Percentiles rank a stretch among this genome's conserved stretches.
Evolutionary conservation across 2,113 vertebrate genomes (phyloP).

Genomic region (Amphiprion ocellaris): DNA sequence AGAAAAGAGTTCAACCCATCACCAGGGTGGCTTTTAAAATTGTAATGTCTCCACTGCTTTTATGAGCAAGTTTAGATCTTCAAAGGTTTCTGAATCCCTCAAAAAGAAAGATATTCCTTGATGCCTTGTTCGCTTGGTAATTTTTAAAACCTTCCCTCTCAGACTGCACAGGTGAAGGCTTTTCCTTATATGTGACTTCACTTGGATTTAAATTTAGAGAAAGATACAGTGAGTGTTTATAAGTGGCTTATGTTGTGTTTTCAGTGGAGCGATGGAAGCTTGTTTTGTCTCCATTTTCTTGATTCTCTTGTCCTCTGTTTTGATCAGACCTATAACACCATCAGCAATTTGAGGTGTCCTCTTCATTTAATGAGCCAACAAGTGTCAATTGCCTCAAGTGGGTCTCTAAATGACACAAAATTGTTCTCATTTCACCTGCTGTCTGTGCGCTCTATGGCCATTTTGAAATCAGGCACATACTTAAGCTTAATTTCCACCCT

Average conservation of each 20-base stretch:
- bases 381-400: conserved; percentile 63
- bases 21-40: conserved; percentile 54
- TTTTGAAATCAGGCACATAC: conserved; percentile 63
- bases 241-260: conserved; percentile 11
- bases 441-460: conserved; percentile 5
- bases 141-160: background rate
- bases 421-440: conserved; percentile 54
- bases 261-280: background rate
- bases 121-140: background rate
- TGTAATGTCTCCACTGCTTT: conserved; percentile 38
- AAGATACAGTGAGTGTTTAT: background rate
- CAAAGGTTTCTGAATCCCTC: conserved; percentile 33
- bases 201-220: background rate
- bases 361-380: conserved; percentile 66
- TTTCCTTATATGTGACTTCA: background rate
- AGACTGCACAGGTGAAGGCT: background rate
- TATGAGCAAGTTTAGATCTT: conserved; percentile 44
- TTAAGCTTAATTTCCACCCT: conserved; percentile 59
- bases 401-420: conserved; percentile 68
- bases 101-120: conserved; percentile 20
- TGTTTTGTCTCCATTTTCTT: conserved; percentile 26
- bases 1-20: conserved; percentile 34
- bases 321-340: conserved; percentile 35
- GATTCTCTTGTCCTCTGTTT: conserved; percentile 24
- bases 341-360: conserved; percentile 42